These are phyloP conservation scores for Drosophila neotestacea DNA, from an alignment of 2,888 invertebrate species.

Conservation along the genomic window DNA sequence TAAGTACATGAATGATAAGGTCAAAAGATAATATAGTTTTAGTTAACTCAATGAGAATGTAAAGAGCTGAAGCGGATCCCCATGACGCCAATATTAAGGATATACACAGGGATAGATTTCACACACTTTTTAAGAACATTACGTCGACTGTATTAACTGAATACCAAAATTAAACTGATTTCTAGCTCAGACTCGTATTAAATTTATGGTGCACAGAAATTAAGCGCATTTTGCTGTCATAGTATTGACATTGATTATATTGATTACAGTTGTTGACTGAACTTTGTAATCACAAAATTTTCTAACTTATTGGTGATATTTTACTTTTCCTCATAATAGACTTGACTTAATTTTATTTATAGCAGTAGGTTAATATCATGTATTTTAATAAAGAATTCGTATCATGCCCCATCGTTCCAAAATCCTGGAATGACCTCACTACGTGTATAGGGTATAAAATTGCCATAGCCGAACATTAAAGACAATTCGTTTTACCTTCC, in stretches of 20 bases:
- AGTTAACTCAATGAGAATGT: background rate
- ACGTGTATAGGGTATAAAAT: background rate
- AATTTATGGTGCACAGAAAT: background rate
- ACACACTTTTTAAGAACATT: background rate
- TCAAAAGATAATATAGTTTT: background rate
- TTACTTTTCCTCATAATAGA: too few species aligned
- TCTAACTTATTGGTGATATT: too few species aligned
- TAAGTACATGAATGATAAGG: background rate
- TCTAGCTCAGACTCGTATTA: background rate
- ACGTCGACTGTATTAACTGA: background rate
- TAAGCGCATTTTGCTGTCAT: too few species aligned
- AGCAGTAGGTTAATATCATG: too few species aligned
- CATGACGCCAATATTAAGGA: background rate
- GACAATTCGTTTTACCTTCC: conserved; percentile 56
- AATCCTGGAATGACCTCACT: background rate
- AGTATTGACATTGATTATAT: too few species aligned
- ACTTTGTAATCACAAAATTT: too few species aligned
- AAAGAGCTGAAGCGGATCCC: background rate
- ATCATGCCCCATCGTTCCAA: background rate
- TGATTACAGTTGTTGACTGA: too few species aligned
- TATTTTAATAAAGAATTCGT: too few species aligned
- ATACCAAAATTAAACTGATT: conserved; percentile 1
- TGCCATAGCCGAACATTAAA: background rate
- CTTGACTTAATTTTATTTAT: too few species aligned
- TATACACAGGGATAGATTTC: background rate